Evolutionary conservation across 2,797 vertebrate genomes (phyloP), one percentile per base, ranked within the genome.

Genomic region (Tragopan temminckii): DNA sequence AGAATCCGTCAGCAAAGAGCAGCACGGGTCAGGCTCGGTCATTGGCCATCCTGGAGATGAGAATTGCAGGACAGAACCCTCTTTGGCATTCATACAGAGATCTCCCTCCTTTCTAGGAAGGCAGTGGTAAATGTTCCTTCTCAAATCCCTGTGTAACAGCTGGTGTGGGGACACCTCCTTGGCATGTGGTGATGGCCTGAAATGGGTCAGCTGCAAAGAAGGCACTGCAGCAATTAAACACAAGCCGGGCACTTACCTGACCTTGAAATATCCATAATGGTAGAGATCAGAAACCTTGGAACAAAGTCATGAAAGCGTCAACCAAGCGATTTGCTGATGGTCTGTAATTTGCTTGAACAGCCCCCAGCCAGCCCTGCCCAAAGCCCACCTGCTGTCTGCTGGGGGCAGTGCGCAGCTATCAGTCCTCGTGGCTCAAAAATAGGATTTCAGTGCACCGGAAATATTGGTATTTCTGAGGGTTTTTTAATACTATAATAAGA

Each of bases 1-100:
- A 35, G 50, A 86, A 40, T 59, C 90, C 66, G 77, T 89, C 93
- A 95, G 36, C 78, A 45, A 40, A 68, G 66, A 29, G 57, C 52
- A 40, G 85, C 55, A 57, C 2, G 68, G 80, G 79, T 89, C 89
- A 77, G 45, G n/a, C 43, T 57, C 82, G 79, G 72, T 53, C 70
- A 62, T 10, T 14, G 55, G 43, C 79, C 89, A 52, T 35, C 46
- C 35, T 23, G 4, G 85, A 94, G 85, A 1, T 0, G 71, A 72
- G 72, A 52, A 40, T 40, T 40, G 38, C 63, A 38, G 50, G 40
- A 67, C 21, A 74, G 52, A 42, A 66, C 35, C 85, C 85, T 85
- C n/a, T 0, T 72, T 83, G 90, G 85, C 71, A 71, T 6, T 66
- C 11, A 11, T 24, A 75, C 58, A 84, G 38, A 75, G 17, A 9